Conservation (phyloP, 2,888 invertebrate genomes). For the Melikaiella ostensackeni region DNA sequence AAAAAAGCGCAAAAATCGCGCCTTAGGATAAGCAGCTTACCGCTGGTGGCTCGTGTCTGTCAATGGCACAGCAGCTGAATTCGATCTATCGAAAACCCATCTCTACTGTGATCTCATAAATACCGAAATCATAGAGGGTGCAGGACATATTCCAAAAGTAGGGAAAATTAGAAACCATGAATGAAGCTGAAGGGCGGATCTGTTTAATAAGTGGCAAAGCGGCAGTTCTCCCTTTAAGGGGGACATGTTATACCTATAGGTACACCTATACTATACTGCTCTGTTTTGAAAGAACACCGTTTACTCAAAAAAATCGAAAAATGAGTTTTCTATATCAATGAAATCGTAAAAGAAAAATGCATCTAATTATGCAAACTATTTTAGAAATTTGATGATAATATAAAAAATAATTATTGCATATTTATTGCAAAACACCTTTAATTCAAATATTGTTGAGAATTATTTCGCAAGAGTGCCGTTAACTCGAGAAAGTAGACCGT, state of each 20-base stretch:
- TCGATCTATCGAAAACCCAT: slow-evolving; percentile 73
- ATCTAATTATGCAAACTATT: no score
- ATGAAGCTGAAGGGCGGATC: slow-evolving; percentile 48
- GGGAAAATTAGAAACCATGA: slow-evolving; percentile 28
- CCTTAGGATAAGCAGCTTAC: slow-evolving; percentile 74
- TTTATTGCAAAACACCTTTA: no score
- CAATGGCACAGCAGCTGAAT: slow-evolving; percentile 62
- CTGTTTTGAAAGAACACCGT: no score
- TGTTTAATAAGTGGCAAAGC: slow-evolving; percentile 50
- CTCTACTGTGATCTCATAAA: slow-evolving; percentile 74
- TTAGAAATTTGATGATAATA: no score
- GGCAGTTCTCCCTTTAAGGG: slow-evolving; percentile 26
- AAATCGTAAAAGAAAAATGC: no score
- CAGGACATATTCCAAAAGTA: slow-evolving; percentile 47
- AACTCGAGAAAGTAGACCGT: no score
- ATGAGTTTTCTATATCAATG: no score
- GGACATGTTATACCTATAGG: not conserved
- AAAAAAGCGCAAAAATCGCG: slow-evolving; percentile 75
- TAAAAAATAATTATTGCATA: no score
- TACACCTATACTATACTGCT: no score
- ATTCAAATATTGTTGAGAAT: no score
- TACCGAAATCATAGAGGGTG: slow-evolving; percentile 71
- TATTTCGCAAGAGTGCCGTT: no score
- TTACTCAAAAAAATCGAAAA: no score
- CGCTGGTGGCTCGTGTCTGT: slow-evolving; percentile 61